Evolutionary conservation across 2,113 vertebrate species (phyloP).

Genomic region (Plotosus lineatus): DNA sequence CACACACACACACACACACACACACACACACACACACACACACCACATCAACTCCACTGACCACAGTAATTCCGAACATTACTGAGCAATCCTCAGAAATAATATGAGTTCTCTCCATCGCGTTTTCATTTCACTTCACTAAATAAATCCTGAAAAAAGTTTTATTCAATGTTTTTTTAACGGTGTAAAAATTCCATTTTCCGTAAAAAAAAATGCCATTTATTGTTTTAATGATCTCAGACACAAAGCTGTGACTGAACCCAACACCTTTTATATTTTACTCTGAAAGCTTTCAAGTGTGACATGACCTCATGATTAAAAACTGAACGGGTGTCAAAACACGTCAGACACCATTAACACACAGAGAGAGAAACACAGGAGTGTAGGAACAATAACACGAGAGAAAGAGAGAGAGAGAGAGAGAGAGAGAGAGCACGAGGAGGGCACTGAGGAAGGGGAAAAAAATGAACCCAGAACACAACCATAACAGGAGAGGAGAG

Average conservation of each 20-base stretch:
- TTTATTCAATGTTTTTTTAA: not conserved
- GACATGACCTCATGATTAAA: not conserved
- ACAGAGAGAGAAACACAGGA: not conserved
- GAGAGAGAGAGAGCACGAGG: no score
- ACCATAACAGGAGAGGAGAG: slow-evolving; percentile 2
- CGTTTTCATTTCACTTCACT: not conserved
- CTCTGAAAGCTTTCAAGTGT: not conserved
- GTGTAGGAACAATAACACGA: not conserved
- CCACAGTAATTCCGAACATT: not conserved
- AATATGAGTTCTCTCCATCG: not conserved
- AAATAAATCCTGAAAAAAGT: not conserved
- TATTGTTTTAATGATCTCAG: slow-evolving; percentile 12
- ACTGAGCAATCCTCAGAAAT: not conserved
- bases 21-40: not conserved
- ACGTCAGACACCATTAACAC: not conserved
- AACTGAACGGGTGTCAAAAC: not conserved
- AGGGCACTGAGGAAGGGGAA: no score
- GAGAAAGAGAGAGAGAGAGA: not conserved
- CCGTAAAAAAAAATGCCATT: no score
- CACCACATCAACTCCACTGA: not conserved
- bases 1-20: slow-evolving; percentile 12
- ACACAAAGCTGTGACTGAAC: not conserved
- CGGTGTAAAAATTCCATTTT: not conserved
- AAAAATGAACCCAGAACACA: no score
- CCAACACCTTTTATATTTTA: not conserved